These are phyloP conservation scores for Leptatherina wallacei DNA, from an alignment of 2,797 vertebrate species.

Conservation along the genomic window DNA sequence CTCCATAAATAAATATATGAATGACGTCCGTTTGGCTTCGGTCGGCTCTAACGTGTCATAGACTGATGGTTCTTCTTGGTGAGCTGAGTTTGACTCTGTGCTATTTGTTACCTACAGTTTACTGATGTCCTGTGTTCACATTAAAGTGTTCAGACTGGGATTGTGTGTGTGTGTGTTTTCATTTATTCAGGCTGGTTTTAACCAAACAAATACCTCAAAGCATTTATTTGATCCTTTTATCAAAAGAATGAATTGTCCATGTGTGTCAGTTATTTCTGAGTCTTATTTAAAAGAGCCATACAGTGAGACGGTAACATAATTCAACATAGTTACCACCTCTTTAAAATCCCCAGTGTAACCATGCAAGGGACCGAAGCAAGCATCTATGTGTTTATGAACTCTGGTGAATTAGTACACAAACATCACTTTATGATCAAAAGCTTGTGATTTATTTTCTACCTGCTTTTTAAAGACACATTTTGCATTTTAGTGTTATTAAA, in stretches of 20 bases:
- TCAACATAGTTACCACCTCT: too few species aligned
- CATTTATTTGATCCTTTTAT: too few species aligned
- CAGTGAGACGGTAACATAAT: constrained; percentile 13
- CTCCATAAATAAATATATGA: constrained; percentile 48
- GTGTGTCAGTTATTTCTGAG: background rate
- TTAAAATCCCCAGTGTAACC: too few species aligned
- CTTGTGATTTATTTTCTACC: background rate
- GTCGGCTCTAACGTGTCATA: constrained; percentile 20
- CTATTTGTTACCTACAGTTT: constrained; percentile 73
- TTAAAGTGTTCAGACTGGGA: constrained; percentile 82
- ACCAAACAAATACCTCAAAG: background rate
- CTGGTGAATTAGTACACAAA: background rate
- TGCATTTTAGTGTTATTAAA: constrained; percentile 30
- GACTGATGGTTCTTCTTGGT: constrained; percentile 46
- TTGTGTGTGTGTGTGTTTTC: background rate
- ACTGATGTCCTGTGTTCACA: constrained; percentile 79
- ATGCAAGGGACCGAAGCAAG: too few species aligned
- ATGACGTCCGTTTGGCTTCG: constrained; percentile 21
- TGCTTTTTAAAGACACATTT: constrained; percentile 13
- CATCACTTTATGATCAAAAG: background rate
- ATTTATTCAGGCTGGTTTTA: constrained; percentile 5
- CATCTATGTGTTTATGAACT: too few species aligned
- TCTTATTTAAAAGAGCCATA: constrained; percentile 22
- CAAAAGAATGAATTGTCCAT: background rate
- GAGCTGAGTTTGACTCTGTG: constrained; percentile 59